A percentile compares a stretch with the other conserved stretches of the same genome.
Conservation (phyloP, 2,888 invertebrate genomes). For the Aspidiotus destructor region DNA sequence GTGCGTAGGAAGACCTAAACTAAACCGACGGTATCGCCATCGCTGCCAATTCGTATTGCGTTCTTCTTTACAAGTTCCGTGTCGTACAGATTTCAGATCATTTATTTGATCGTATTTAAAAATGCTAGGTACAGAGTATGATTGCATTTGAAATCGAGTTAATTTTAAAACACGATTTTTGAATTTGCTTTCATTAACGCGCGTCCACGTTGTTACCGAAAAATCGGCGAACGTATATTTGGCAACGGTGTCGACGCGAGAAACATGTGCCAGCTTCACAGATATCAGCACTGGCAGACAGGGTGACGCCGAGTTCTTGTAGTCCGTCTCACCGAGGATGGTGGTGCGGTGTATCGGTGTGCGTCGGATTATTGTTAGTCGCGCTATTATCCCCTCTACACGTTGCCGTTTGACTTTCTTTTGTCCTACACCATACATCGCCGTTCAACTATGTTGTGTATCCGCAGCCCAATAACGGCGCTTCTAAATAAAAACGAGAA, state of each 20-base stretch:
- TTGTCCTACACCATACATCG: conserved; percentile 34
- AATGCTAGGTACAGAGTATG: too few relatives aligned
- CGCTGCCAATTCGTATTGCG: too few relatives aligned
- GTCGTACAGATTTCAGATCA: too few relatives aligned
- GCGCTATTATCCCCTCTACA: conserved; percentile 30
- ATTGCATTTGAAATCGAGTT: too few relatives aligned
- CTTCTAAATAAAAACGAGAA: conserved; percentile 26
- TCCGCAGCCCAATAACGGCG: conserved; percentile 28
- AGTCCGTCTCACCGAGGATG: conserved; percentile 33
- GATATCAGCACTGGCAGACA: conserved; percentile 58
- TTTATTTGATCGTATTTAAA: too few relatives aligned
- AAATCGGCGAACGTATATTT: neutral
- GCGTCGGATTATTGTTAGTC: conserved; percentile 28
- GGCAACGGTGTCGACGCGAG: conserved; percentile 13
- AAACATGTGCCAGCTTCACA: conserved; percentile 27
- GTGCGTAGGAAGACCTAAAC: conserved; percentile 29
- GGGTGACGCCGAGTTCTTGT: conserved; percentile 72
- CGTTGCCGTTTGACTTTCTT: conserved; percentile 36
- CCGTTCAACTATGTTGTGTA: conserved; percentile 19
- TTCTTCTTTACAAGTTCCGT: too few relatives aligned
- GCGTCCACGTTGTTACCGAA: too few relatives aligned
- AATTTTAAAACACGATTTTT: too few relatives aligned
- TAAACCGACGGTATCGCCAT: too few relatives aligned
- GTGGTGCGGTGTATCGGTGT: conserved; percentile 16
- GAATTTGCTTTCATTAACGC: too few relatives aligned